Percentiles rank a stretch among this genome's conserved stretches.
Evolutionary conservation across 2,113 vertebrate genomes (phyloP).

Genomic region (Megaceryle torquata): DNA sequence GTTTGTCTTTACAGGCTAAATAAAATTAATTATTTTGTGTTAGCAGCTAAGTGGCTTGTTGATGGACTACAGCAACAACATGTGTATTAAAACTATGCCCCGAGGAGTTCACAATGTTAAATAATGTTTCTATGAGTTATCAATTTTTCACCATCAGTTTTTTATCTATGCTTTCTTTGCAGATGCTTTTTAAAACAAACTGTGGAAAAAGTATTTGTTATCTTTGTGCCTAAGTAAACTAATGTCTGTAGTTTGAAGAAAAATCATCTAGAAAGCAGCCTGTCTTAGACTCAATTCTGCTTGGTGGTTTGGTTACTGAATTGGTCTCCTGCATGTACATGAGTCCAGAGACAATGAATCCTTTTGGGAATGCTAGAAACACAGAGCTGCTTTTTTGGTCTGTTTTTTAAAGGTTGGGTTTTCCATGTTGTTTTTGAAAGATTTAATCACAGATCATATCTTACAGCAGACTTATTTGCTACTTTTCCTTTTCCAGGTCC

Average conservation of each 20-base stretch:
- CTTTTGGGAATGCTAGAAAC: neutral
- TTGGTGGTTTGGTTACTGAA: neutral
- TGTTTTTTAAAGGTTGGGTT: neutral
- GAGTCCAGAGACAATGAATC: neutral
- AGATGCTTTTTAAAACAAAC: neutral
- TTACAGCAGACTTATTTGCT: neutral
- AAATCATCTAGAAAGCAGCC: neutral
- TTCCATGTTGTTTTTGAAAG: neutral
- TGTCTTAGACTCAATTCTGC: neutral
- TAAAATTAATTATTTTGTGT: neutral
- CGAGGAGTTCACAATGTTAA: neutral
- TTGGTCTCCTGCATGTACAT: neutral
- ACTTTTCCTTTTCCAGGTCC: slow-evolving; percentile 76
- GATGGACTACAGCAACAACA: neutral
- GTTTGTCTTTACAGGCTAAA: neutral
- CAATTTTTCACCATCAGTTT: neutral
- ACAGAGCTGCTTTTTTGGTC: neutral
- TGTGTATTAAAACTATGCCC: neutral
- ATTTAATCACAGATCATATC: neutral
- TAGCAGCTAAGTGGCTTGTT: neutral
- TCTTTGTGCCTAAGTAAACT: neutral
- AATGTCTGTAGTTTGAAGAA: neutral
- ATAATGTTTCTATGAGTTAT: neutral
- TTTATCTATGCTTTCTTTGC: neutral
- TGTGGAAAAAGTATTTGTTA: neutral